Evolutionary conservation across 2,888 invertebrate genomes (phyloP).

Genomic region (Nebria brevicollis): DNA sequence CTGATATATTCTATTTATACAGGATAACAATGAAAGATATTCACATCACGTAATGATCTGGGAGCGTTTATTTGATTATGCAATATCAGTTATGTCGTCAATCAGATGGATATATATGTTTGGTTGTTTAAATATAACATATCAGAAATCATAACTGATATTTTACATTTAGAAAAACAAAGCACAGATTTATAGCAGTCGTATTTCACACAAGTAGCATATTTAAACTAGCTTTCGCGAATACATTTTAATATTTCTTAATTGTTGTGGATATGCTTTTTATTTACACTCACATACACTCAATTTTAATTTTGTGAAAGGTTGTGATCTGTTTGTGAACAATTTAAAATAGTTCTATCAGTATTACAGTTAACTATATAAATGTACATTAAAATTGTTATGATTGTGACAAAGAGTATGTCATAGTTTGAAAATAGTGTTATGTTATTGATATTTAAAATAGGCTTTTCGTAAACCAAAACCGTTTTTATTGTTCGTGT

Average conservation of each 20-base stretch:
- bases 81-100: no score
- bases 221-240: neutral
- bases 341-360: constrained; percentile 44
- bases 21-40: no score
- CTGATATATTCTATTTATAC: neutral
- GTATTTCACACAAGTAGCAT: neutral
- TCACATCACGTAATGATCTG: no score
- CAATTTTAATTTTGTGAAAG: constrained; percentile 41
- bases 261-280: constrained; percentile 7
- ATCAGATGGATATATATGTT: no score
- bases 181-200: neutral
- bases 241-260: neutral
- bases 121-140: no score
- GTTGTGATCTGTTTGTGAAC: constrained; percentile 45
- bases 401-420: constrained; percentile 39
- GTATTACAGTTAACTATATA: constrained; percentile 46
- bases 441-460: constrained; percentile 26
- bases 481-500: constrained; percentile 44
- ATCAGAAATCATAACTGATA: neutral
- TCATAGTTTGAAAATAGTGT: constrained; percentile 24
- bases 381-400: constrained; percentile 42
- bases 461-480: constrained; percentile 41
- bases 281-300: constrained; percentile 12
- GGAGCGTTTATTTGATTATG: no score
- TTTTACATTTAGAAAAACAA: neutral